Evolutionary conservation across 2,888 invertebrate species (phyloP).

Genomic region (Dasypogon diadema): DNA sequence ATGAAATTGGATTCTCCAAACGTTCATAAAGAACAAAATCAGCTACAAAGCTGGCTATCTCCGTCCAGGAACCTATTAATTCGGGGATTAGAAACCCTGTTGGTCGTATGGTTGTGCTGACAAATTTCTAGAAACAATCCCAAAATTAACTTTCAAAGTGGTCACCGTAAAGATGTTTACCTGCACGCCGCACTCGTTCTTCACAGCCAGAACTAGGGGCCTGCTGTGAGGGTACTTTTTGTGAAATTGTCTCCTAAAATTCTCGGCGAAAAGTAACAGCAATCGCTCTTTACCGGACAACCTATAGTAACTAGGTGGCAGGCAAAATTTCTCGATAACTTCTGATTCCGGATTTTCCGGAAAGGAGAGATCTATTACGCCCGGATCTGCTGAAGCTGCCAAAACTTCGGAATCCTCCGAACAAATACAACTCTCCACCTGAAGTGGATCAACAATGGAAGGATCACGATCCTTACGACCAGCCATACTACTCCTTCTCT

Average conservation of each 20-base stretch:
- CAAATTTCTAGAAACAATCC: conserved; percentile 82
- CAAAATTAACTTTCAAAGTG: too few relatives aligned
- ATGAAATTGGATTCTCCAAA: conserved; percentile 74
- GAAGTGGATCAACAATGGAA: not conserved
- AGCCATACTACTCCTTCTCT: too few relatives aligned
- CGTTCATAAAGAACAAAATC: conserved; percentile 84
- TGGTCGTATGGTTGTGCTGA: conserved; percentile 84
- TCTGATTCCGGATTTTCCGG: conserved; percentile 70
- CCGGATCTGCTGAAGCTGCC: conserved; percentile 57
- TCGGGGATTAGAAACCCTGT: conserved; percentile 80
- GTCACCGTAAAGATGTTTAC: conserved; percentile 70
- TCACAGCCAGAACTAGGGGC: conserved; percentile 77
- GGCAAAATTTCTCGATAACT: conserved; percentile 69
- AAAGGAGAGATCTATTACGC: conserved; percentile 65
- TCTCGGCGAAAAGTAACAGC: conserved; percentile 80
- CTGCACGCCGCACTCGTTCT: conserved; percentile 83
- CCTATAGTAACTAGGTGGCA: conserved; percentile 76
- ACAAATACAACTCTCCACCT: conserved; percentile 14
- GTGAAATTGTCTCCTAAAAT: conserved; percentile 80
- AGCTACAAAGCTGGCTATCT: conserved; percentile 79
- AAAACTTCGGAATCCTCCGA: conserved; percentile 3
- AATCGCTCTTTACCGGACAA: conserved; percentile 79
- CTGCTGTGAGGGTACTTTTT: conserved; percentile 73
- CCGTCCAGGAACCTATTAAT: conserved; percentile 75
- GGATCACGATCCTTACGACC: too few relatives aligned